Percentiles rank a stretch among this genome's conserved stretches.
These are phyloP conservation scores for Epistrophe eligans DNA, from an alignment of 2,888 invertebrate species.

Conservation along the genomic window DNA sequence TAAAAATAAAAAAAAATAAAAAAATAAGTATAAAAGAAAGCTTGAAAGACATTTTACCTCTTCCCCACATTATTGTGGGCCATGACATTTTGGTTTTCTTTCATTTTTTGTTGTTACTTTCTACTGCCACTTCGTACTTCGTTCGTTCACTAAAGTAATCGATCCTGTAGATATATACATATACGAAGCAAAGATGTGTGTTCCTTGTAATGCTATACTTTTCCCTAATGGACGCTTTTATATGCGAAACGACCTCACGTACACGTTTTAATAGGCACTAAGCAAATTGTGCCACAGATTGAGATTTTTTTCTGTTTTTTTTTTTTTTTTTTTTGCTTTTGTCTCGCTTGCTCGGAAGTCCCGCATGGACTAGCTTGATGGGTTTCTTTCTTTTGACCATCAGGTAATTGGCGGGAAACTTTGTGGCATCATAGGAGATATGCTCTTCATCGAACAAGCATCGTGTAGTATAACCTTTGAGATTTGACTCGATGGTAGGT, in stretches of 20 bases:
- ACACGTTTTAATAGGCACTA: conserved; percentile 76
- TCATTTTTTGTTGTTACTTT: conserved; percentile 40
- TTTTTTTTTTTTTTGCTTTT: conserved; percentile 15
- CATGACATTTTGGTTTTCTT: conserved; percentile 53
- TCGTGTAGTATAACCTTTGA: conserved; percentile 36
- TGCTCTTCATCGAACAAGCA: conserved; percentile 42
- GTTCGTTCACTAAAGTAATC: conserved; percentile 71
- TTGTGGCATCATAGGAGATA: conserved; percentile 26
- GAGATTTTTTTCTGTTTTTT: conserved; percentile 50
- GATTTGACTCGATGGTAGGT: conserved; percentile 23
- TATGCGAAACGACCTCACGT: conserved; percentile 75
- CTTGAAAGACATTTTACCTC: conserved; percentile 58
- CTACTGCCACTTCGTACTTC: conserved; percentile 44
- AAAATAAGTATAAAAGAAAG: conserved; percentile 9
- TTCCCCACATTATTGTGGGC: not conserved
- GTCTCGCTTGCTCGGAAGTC: conserved; percentile 47
- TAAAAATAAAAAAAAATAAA: conserved; percentile 47
- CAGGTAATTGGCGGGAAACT: conserved; percentile 59
- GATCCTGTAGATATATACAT: too few species aligned
- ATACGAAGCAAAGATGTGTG: conserved; percentile 62
- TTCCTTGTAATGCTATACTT: conserved; percentile 74
- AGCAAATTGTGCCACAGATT: conserved; percentile 76
- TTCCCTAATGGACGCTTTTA: conserved; percentile 76
- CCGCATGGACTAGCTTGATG: conserved; percentile 52
- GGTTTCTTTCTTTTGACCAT: conserved; percentile 69